Conservation (phyloP, 2,113 vertebrate species). For the Chloroceryle aenea region DNA sequence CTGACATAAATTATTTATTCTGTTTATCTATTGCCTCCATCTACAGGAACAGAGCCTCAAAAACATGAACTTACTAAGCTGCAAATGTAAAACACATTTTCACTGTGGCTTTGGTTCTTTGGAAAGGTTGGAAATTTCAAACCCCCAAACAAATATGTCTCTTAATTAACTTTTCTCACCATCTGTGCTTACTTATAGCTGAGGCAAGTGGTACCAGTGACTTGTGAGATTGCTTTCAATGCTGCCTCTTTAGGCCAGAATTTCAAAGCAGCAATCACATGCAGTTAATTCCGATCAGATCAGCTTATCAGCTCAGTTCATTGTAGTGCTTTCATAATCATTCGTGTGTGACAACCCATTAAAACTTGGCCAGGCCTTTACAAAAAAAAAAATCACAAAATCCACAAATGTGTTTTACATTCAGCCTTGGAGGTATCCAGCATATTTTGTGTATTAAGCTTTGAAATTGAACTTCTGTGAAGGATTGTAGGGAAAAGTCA, state of each 20-base stretch:
- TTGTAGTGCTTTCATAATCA: slow-evolving; percentile 80
- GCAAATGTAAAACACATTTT: slow-evolving; percentile 32
- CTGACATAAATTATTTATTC: slow-evolving; percentile 46
- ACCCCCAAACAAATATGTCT: slow-evolving; percentile 60
- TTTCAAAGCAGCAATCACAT: slow-evolving; percentile 75
- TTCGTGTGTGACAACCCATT: slow-evolving; percentile 83
- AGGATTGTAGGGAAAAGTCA: not conserved
- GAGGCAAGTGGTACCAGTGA: slow-evolving; percentile 75
- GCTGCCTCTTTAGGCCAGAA: slow-evolving; percentile 60
- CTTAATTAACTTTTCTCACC: slow-evolving; percentile 58
- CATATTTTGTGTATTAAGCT: slow-evolving; percentile 52
- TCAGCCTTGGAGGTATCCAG: slow-evolving; percentile 24
- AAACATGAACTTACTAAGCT: slow-evolving; percentile 29
- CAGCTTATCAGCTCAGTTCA: slow-evolving; percentile 75
- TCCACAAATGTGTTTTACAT: slow-evolving; percentile 2
- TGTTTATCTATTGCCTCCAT: slow-evolving; percentile 45
- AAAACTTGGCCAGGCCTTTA: slow-evolving; percentile 78
- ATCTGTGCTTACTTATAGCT: slow-evolving; percentile 64
- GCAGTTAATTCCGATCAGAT: slow-evolving; percentile 80
- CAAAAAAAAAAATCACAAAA: slow-evolving; percentile 68
- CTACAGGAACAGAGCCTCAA: slow-evolving; percentile 31
- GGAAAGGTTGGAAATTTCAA: slow-evolving; percentile 52
- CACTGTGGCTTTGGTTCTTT: slow-evolving; percentile 7
- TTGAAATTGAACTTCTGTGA: slow-evolving; percentile 16
- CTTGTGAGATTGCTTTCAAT: slow-evolving; percentile 69